phyloP scores from a whole-genome alignment of 2,797 vertebrate genomes.

The Melopsittacus undulatus region DNA sequence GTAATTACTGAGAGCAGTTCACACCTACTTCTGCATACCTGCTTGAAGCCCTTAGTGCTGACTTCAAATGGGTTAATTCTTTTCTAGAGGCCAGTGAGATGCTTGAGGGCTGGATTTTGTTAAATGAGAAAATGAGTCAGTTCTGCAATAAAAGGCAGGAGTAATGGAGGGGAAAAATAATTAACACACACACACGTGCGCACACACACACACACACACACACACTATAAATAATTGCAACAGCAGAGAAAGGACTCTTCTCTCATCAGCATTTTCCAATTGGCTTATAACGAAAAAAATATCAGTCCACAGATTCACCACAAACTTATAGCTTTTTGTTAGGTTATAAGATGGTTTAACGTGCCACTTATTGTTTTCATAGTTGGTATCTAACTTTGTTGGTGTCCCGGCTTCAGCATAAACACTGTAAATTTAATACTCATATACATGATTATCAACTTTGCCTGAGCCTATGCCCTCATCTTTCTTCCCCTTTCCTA shows the following conservation, averaged over 20 bases:
- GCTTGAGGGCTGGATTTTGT: not conserved
- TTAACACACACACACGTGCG: slow-evolving; percentile 26
- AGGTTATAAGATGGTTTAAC: not conserved
- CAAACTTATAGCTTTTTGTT: not conserved
- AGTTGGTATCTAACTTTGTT: not conserved
- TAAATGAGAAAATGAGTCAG: slow-evolving; percentile 15
- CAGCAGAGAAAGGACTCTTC: not conserved
- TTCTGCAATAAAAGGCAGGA: slow-evolving; percentile 10
- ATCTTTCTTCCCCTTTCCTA: not conserved
- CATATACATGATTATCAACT: not conserved
- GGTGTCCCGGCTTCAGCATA: not conserved
- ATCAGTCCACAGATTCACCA: not conserved
- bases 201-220: slow-evolving; percentile 13
- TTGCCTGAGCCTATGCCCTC: not conserved
- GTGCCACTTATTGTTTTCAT: not conserved
- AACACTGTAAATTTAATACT: not conserved
- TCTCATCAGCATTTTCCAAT: slow-evolving; percentile 5
- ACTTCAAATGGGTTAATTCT: slow-evolving; percentile 11
- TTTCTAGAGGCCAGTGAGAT: not conserved
- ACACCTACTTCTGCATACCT: slow-evolving; percentile 48
- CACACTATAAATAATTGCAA: slow-evolving; percentile 17
- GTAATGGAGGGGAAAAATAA: not conserved
- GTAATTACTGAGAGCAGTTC: slow-evolving; percentile 56
- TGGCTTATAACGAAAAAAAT: not conserved
- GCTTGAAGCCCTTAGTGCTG: slow-evolving; percentile 19